Percentiles rank a stretch among this genome's conserved stretches.
These are phyloP conservation scores for Atractosteus spatula DNA, from an alignment of 2,113 vertebrate species.

Conservation along the genomic window DNA sequence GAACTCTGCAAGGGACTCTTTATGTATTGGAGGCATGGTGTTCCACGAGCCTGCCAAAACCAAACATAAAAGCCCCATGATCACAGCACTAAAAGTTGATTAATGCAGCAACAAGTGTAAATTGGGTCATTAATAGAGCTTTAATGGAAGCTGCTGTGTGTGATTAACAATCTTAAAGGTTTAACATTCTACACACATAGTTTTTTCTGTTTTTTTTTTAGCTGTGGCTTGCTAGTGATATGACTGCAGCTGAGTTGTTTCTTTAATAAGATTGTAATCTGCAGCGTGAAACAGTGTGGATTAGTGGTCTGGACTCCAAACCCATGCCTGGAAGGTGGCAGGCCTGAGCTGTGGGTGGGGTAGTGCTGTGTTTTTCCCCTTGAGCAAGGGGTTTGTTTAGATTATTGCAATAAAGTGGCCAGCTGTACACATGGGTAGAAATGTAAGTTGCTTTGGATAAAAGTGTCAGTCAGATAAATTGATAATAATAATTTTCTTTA, in stretches of 20 bases:
- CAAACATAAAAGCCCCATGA: constrained; percentile 40
- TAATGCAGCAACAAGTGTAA: constrained; percentile 63
- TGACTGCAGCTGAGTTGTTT: constrained; percentile 26
- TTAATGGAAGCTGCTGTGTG: constrained; percentile 52
- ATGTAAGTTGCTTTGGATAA: too few species aligned
- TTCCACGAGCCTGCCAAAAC: neutral
- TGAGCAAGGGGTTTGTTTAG: too few species aligned
- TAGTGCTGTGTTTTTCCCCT: too few species aligned
- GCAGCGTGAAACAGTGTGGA: constrained; percentile 58
- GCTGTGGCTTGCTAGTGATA: constrained; percentile 17
- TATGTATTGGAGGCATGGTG: neutral
- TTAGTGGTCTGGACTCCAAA: too few species aligned
- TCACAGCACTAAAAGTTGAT: constrained; percentile 63
- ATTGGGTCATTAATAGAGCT: constrained; percentile 65
- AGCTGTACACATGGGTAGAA: too few species aligned
- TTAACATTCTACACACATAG: constrained; percentile 19
- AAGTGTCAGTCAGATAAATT: too few species aligned
- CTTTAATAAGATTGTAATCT: constrained; percentile 67
- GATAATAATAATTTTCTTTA: too few species aligned
- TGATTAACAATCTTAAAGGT: constrained; percentile 41
- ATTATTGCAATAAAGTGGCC: too few species aligned
- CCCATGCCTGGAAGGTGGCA: too few species aligned
- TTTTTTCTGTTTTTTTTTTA: neutral
- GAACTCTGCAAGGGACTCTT: constrained; percentile 36
- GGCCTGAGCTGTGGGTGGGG: too few species aligned